Conservation (phyloP, 2,113 vertebrate species). For the Mirounga angustirostris region DNA sequence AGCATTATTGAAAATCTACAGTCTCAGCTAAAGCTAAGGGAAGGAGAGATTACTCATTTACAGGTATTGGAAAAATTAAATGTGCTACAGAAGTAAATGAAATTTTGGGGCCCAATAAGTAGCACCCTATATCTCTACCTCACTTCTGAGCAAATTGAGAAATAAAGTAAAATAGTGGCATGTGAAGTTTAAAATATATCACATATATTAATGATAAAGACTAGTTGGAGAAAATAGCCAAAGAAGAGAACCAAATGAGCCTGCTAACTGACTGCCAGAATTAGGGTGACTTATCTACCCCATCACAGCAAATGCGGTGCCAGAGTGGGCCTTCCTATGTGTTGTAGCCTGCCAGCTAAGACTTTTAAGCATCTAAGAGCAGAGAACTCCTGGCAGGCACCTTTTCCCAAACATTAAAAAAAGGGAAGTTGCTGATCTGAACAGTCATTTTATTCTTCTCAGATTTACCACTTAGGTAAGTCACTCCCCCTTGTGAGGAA, state of each 20-base stretch:
- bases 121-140: conserved; percentile 23
- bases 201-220: neutral
- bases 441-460: neutral
- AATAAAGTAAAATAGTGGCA: conserved; percentile 1
- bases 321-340: neutral
- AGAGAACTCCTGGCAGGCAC: neutral
- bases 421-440: neutral
- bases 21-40: conserved; percentile 96
- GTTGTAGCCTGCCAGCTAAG: neutral
- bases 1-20: conserved; percentile 97
- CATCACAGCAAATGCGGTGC: neutral
- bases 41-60: conserved; percentile 96
- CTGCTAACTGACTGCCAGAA: neutral
- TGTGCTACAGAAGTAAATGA: neutral
- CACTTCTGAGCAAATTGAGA: conserved; percentile 32
- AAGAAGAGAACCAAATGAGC: neutral
- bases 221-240: neutral
- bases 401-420: neutral
- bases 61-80: conserved; percentile 90
- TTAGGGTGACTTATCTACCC: neutral
- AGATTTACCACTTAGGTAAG: neutral
- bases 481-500: neutral
- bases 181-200: neutral
- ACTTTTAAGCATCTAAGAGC: neutral
- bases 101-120: neutral